Evolutionary conservation across 1,140 invertebrate species (phyloP).

Genomic region (Drosophila ficusphila): DNA sequence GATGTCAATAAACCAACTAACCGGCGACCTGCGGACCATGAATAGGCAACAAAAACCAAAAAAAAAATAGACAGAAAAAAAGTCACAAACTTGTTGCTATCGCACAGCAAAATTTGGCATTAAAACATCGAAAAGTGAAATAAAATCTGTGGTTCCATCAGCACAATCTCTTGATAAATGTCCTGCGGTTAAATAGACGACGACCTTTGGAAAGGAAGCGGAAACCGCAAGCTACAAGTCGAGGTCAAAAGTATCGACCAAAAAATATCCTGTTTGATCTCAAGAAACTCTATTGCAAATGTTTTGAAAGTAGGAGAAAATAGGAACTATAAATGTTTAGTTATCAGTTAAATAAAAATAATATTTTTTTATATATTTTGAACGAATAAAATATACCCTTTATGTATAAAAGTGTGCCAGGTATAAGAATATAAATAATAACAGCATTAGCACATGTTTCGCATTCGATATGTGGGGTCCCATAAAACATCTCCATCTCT

Average conservation of each 20-base stretch:
- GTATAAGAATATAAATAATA: constrained; percentile 29
- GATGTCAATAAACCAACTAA: constrained; percentile 82
- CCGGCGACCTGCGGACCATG: constrained; percentile 66
- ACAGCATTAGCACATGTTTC: constrained; percentile 46
- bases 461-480: constrained; percentile 28
- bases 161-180: constrained; percentile 32
- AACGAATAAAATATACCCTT: background rate
- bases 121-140: constrained; percentile 22
- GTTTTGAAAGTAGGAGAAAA: background rate
- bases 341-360: background rate
- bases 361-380: background rate
- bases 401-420: background rate
- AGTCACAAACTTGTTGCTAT: constrained; percentile 46
- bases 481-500: background rate
- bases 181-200: constrained; percentile 18
- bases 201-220: constrained; percentile 16
- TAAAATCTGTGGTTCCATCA: constrained; percentile 23
- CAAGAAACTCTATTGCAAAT: no score
- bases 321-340: no score
- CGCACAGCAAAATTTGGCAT: background rate
- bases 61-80: constrained; percentile 9
- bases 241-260: background rate
- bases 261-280: background rate
- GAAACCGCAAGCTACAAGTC: background rate
- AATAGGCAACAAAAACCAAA: constrained; percentile 47